These are phyloP conservation scores for Myripristis jacobus DNA, from an alignment of 2,797 vertebrate genomes.

Conservation along the genomic window DNA sequence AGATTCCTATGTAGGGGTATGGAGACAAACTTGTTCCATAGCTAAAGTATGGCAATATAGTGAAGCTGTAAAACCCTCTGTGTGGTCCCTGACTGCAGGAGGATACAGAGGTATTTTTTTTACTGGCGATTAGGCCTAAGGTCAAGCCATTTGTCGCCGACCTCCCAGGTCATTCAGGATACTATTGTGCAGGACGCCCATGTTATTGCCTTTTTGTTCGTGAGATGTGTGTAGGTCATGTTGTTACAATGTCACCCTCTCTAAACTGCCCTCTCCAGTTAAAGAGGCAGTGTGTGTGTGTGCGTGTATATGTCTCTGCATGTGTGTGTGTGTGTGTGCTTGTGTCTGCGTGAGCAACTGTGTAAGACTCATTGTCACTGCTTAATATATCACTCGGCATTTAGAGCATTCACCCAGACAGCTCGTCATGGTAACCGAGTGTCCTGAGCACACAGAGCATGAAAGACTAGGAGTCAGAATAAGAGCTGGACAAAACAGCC, in stretches of 20 bases:
- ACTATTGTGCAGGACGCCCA: slow-evolving; percentile 37
- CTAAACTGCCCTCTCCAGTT: slow-evolving; percentile 16
- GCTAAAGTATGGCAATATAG: not conserved
- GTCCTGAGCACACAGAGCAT: slow-evolving; percentile 50
- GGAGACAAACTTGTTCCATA: not conserved
- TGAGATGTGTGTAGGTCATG: slow-evolving; percentile 46
- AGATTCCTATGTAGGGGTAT: too few relatives aligned
- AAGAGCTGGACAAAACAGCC: slow-evolving; percentile 21
- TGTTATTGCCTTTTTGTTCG: slow-evolving; percentile 54
- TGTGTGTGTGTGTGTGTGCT: slow-evolving; percentile 36
- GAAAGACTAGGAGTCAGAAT: slow-evolving; percentile 40
- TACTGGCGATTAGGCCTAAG: slow-evolving; percentile 10
- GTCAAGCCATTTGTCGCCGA: slow-evolving; percentile 40
- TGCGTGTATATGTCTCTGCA: not conserved
- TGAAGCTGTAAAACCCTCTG: not conserved
- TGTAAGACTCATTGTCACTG: slow-evolving; percentile 56
- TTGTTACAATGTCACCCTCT: slow-evolving; percentile 46
- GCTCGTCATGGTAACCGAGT: slow-evolving; percentile 73
- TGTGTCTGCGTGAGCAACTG: slow-evolving; percentile 31
- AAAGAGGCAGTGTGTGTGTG: slow-evolving; percentile 22
- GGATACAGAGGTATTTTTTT: slow-evolving; percentile 32
- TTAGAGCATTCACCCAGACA: slow-evolving; percentile 61
- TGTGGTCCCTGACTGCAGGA: not conserved
- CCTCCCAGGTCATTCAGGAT: slow-evolving; percentile 17
- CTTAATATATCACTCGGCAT: slow-evolving; percentile 70